phyloP scores from a whole-genome alignment of 2,888 invertebrate genomes.

The Acanthosepion pharaonis region DNA sequence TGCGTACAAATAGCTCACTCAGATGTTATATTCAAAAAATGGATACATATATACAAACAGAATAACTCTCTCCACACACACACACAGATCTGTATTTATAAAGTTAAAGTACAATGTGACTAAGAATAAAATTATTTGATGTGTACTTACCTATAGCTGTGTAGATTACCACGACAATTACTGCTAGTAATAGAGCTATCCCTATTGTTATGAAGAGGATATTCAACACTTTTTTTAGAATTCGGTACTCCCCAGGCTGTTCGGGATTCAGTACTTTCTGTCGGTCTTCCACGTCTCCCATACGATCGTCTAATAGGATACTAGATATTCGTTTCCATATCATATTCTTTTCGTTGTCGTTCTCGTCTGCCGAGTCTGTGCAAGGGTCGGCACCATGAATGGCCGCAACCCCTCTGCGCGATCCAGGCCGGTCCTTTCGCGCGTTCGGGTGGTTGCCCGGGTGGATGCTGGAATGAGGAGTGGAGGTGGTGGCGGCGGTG shows the following conservation, averaged over 20 bases:
- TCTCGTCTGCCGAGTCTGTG: slow-evolving; percentile 52
- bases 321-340: slow-evolving; percentile 57
- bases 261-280: slow-evolving; percentile 58
- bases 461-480: neutral
- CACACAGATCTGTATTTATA: neutral
- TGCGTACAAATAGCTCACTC: too few relatives aligned
- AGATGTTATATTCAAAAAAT: neutral
- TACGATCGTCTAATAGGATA: slow-evolving; percentile 65
- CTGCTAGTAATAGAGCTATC: slow-evolving; percentile 65
- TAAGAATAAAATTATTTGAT: neutral
- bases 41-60: neutral
- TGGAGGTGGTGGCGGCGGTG: too few relatives aligned
- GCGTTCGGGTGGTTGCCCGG: slow-evolving; percentile 10
- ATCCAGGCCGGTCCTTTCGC: neutral
- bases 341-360: slow-evolving; percentile 52
- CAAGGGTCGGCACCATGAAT: slow-evolving; percentile 51
- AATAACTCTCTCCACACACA: neutral
- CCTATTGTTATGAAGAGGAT: slow-evolving; percentile 70
- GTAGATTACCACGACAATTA: slow-evolving; percentile 69
- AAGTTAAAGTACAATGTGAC: neutral
- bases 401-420: slow-evolving; percentile 18
- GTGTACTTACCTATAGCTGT: slow-evolving; percentile 65
- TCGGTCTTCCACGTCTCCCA: slow-evolving; percentile 61
- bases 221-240: slow-evolving; percentile 69
- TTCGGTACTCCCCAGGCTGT: slow-evolving; percentile 61